A percentile compares a stretch with the other conserved stretches of the same genome.
These are phyloP conservation scores for Calidris pygmaea DNA, from an alignment of 2,113 vertebrate species.

Conservation along the genomic window DNA sequence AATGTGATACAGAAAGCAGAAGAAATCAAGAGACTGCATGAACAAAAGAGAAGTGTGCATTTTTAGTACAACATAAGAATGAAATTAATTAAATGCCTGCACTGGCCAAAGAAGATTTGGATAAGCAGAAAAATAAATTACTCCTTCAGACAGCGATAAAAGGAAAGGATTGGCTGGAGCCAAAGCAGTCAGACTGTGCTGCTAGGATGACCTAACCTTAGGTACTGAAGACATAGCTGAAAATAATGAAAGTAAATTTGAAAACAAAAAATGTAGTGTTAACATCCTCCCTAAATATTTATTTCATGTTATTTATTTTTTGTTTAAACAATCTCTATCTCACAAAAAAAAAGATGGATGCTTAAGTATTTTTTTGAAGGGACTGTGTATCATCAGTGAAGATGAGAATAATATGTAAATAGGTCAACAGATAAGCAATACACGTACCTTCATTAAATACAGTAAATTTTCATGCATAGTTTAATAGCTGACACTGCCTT, in stretches of 20 bases:
- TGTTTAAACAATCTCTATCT: neutral
- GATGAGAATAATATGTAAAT: neutral
- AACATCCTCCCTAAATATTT: neutral
- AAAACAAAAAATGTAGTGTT: neutral
- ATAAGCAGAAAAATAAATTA: slow-evolving; percentile 59
- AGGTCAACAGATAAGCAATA: neutral
- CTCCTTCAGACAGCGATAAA: slow-evolving; percentile 22
- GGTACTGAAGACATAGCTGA: neutral
- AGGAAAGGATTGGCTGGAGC: neutral
- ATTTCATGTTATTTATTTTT: neutral
- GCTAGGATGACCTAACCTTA: neutral
- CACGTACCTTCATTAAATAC: neutral
- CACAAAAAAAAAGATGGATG: neutral
- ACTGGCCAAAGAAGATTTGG: slow-evolving; percentile 18
- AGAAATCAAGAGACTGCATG: neutral
- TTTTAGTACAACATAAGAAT: slow-evolving; percentile 7
- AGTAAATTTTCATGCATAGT: neutral
- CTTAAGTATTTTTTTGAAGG: neutral
- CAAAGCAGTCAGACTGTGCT: neutral
- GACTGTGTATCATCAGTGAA: neutral
- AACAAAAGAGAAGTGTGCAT: neutral
- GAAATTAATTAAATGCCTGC: slow-evolving; percentile 33
- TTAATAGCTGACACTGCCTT: neutral
- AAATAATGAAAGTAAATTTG: neutral
- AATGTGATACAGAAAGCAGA: neutral